Evolutionary conservation across 2,113 vertebrate species (phyloP).

Genomic region (Jacana jacana): DNA sequence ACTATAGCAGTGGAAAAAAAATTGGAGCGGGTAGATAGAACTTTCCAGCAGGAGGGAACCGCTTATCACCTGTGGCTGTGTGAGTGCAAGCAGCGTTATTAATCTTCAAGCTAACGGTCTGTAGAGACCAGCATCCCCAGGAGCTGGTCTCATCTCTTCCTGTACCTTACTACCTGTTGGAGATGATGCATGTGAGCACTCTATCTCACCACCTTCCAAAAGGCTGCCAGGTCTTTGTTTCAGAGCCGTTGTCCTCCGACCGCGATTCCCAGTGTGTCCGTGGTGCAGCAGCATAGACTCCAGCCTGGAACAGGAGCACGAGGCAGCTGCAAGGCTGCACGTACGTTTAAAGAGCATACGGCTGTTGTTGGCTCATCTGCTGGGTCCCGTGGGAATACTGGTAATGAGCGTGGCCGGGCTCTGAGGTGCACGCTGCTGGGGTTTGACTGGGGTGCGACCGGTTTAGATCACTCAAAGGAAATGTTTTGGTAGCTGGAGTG

Average conservation of each 20-base stretch:
- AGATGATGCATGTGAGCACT: accelerated
- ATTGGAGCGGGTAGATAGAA: neutral
- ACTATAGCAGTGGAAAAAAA: neutral
- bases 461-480: neutral
- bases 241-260: neutral
- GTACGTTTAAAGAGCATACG: neutral
- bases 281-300: neutral
- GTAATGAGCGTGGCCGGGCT: accelerated
- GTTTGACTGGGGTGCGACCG: neutral
- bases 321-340: neutral
- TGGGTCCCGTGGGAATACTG: neutral
- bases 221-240: accelerated
- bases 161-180: neutral
- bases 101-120: neutral
- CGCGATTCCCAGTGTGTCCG: accelerated
- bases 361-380: neutral
- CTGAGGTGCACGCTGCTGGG: accelerated
- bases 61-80: neutral
- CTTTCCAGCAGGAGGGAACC: neutral
- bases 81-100: neutral
- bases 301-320: neutral
- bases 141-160: neutral
- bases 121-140: neutral
- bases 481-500: accelerated
- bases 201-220: neutral